Conservation (phyloP, 2,113 vertebrate genomes). For the Sapajus apella region DNA sequence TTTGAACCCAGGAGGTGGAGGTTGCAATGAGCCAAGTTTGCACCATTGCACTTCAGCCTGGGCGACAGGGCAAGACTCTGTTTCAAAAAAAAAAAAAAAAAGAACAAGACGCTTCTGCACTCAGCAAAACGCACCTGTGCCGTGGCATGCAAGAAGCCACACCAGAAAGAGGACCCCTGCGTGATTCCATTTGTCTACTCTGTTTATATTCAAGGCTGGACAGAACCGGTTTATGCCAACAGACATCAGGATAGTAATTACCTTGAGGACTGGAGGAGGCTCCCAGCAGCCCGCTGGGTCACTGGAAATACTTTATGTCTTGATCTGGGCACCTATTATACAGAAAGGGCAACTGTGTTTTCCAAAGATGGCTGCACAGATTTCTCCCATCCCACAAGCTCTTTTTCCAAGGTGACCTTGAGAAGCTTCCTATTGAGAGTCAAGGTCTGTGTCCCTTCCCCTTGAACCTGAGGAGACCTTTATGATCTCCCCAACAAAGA, state of each 20-base stretch:
- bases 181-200: rapidly evolving
- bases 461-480: background rate
- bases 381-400: background rate
- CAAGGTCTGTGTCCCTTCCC: background rate
- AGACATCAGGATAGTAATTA: no score
- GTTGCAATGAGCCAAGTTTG: no score
- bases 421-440: no score
- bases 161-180: rapidly evolving
- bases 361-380: background rate
- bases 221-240: background rate
- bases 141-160: rapidly evolving
- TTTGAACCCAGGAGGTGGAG: no score
- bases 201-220: no score
- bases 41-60: no score
- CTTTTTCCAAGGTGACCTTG: background rate
- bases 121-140: rapidly evolving
- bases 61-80: no score
- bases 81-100: no score
- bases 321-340: background rate
- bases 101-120: rapidly evolving
- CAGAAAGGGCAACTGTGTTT: background rate
- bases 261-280: background rate
- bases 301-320: background rate
- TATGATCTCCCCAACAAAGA: background rate
- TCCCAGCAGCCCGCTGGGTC: background rate